Conservation (phyloP, 2,888 invertebrate species). For the Rhogogaster chlorosoma region DNA sequence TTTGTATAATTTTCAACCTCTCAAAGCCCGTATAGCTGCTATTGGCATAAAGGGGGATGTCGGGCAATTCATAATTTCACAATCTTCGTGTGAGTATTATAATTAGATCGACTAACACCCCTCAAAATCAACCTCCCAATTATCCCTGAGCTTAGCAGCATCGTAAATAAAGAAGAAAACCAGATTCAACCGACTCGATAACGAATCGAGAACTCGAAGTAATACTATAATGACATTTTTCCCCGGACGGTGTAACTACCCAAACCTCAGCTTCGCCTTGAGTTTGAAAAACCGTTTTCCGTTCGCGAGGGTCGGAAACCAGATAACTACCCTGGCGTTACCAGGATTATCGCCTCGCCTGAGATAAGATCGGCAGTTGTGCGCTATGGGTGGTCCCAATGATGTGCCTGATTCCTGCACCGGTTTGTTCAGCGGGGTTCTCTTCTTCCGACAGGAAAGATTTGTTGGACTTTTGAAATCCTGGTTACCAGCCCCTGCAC, state of each 20-base stretch:
- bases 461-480: not conserved
- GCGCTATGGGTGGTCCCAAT: constrained; percentile 59
- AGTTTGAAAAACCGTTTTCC: constrained; percentile 12
- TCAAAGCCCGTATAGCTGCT: not conserved
- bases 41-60: not conserved
- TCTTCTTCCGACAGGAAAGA: constrained; percentile 27
- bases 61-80: not conserved
- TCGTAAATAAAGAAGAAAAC: not conserved
- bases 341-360: constrained; percentile 32
- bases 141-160: not conserved
- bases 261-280: not conserved
- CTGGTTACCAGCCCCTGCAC: not conserved
- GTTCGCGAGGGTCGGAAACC: constrained; percentile 17
- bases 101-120: not conserved
- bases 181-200: not conserved
- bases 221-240: not conserved
- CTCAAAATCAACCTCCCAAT: not conserved
- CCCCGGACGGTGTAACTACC: not conserved
- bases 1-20: not conserved
- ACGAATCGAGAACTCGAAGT: not conserved
- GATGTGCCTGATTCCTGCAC: constrained; percentile 59
- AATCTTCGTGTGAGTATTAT: not conserved
- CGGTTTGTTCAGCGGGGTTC: constrained; percentile 5
- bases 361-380: constrained; percentile 55
- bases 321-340: constrained; percentile 17